phyloP scores from a whole-genome alignment of 2,888 invertebrate species.

The Calliphora vomitoria region DNA sequence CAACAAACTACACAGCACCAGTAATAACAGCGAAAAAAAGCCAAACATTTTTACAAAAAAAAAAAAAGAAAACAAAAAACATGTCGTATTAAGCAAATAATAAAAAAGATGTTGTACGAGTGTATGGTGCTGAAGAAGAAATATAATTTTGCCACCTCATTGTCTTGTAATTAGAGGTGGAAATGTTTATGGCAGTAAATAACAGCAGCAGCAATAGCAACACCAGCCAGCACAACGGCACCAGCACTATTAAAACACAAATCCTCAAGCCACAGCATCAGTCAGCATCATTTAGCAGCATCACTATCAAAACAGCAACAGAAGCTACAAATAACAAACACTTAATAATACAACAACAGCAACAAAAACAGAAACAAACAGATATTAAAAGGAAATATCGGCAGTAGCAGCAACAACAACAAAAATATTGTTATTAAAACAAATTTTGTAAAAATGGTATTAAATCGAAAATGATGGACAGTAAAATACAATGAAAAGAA shows the following conservation, averaged over 20 bases:
- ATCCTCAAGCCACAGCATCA: neutral
- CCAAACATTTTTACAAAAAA: neutral
- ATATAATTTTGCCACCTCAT: constrained; percentile 72
- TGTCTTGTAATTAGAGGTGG: constrained; percentile 74
- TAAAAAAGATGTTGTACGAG: constrained; percentile 51
- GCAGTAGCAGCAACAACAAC: neutral
- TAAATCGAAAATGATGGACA: constrained; percentile 55
- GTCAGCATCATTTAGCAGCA: constrained; percentile 58
- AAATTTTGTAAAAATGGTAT: constrained; percentile 49
- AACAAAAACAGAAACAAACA: neutral
- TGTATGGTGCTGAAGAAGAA: constrained; percentile 33
- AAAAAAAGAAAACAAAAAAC: constrained; percentile 26
- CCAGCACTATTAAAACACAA: constrained; percentile 14
- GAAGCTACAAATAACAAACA: constrained; percentile 60
- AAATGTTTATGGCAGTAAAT: constrained; percentile 70
- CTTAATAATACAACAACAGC: constrained; percentile 41
- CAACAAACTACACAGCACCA: constrained; percentile 9
- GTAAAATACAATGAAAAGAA: constrained; percentile 1
- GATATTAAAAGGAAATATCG: constrained; percentile 15
- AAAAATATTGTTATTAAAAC: neutral
- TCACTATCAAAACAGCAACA: constrained; percentile 42
- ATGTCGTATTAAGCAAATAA: constrained; percentile 60
- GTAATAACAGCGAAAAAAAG: constrained; percentile 5
- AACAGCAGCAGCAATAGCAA: constrained; percentile 47
- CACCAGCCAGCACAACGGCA: constrained; percentile 40